These are phyloP conservation scores for Alentia gelatinosa DNA, from an alignment of 2,888 invertebrate genomes.

Conservation along the genomic window DNA sequence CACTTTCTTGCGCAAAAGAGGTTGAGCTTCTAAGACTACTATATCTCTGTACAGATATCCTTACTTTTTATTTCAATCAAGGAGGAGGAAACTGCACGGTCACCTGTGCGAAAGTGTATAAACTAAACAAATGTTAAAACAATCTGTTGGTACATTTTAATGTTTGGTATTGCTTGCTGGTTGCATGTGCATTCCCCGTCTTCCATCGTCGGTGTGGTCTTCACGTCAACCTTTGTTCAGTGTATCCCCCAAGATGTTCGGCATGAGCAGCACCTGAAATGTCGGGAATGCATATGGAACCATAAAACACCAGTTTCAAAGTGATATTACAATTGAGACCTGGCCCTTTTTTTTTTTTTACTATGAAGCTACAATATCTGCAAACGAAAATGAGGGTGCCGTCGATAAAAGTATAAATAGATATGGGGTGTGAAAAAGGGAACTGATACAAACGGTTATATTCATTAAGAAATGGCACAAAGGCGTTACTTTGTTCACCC, in stretches of 20 bases:
- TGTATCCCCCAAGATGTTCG: slow-evolving; percentile 20
- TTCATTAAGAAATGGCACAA: too few relatives aligned
- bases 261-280: slow-evolving; percentile 31
- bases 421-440: too few relatives aligned
- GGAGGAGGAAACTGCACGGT: slow-evolving; percentile 46
- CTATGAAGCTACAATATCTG: not conserved
- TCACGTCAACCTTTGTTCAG: slow-evolving; percentile 36
- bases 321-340: not conserved
- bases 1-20: not conserved
- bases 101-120: slow-evolving; percentile 41
- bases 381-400: not conserved
- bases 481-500: too few relatives aligned
- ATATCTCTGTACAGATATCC: not conserved
- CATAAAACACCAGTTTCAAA: not conserved
- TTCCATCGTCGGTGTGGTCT: slow-evolving; percentile 41
- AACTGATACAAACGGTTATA: too few relatives aligned
- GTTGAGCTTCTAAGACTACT: not conserved
- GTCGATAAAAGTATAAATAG: not conserved
- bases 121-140: not conserved
- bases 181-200: slow-evolving; percentile 53
- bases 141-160: slow-evolving; percentile 48
- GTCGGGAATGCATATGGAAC: slow-evolving; percentile 50
- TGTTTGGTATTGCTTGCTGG: slow-evolving; percentile 53
- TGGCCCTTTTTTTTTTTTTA: not conserved
- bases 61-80: not conserved